Conservation (phyloP, 2,797 vertebrate species). For the Ctenopoma kingsleyae region DNA sequence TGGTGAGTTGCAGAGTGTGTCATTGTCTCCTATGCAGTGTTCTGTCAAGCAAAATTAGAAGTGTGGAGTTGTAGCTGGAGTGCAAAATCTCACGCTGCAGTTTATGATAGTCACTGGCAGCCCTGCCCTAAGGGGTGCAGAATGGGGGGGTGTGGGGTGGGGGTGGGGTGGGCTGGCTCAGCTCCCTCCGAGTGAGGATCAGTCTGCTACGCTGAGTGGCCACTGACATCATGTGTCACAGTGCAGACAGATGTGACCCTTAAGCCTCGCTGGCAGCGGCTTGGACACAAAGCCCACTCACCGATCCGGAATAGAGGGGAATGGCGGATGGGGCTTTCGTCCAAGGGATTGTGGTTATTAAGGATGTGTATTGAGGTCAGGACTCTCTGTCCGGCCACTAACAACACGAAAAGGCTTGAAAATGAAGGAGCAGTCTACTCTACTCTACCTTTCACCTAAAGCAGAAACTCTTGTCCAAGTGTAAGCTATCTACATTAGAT, state of each 20-base stretch:
- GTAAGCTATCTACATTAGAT: slow-evolving; percentile 43
- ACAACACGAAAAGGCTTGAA: slow-evolving; percentile 43
- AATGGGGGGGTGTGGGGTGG: slow-evolving; percentile 15
- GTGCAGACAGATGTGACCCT: slow-evolving; percentile 76
- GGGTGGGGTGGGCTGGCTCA: slow-evolving; percentile 25
- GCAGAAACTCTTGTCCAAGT: slow-evolving; percentile 36
- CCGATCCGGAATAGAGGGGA: slow-evolving; percentile 32
- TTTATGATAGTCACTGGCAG: slow-evolving; percentile 49
- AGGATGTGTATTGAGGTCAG: slow-evolving; percentile 82
- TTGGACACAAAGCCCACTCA: slow-evolving; percentile 50
- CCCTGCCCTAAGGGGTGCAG: slow-evolving; percentile 35
- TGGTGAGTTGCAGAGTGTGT: slow-evolving; percentile 33
- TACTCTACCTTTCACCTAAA: slow-evolving; percentile 56
- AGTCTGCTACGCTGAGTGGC: slow-evolving; percentile 65
- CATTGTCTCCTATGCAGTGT: slow-evolving; percentile 21
- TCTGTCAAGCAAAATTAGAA: slow-evolving; percentile 48
- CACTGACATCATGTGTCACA: slow-evolving; percentile 71
- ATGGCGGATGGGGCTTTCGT: slow-evolving; percentile 54
- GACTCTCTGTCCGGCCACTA: slow-evolving; percentile 61
- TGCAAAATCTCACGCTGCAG: slow-evolving; percentile 30
- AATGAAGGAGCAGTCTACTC: slow-evolving; percentile 48
- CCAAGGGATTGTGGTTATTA: slow-evolving; percentile 79
- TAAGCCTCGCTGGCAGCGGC: slow-evolving; percentile 69
- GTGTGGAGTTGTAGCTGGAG: slow-evolving; percentile 22
- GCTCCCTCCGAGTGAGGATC: slow-evolving; percentile 55